Conservation (phyloP, 2,113 vertebrate species). For the Halichoerus grypus region DNA sequence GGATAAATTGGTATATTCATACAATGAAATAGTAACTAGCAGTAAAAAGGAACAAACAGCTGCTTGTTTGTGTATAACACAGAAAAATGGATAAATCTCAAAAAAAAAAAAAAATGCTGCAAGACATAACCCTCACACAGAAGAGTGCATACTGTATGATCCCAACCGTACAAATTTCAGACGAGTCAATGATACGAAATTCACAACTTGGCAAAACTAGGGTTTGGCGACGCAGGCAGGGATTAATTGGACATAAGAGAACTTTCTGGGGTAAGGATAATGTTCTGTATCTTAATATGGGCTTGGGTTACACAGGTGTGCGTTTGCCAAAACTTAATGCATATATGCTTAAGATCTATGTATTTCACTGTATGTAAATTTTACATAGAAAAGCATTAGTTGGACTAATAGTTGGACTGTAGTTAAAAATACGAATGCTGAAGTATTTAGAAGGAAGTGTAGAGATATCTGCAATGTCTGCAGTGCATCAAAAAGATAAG, state of each 20-base stretch:
- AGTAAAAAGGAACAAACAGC: background rate
- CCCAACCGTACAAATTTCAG: background rate
- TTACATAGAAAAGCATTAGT: background rate
- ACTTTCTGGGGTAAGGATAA: background rate
- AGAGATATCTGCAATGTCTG: background rate
- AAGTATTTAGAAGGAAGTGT: conserved; percentile 10
- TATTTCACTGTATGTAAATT: background rate
- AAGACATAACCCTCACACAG: background rate
- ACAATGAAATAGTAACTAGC: background rate
- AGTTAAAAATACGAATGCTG: background rate
- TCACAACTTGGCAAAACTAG: background rate
- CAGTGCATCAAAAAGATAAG: background rate
- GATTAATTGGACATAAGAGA: background rate
- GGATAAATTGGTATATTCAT: background rate
- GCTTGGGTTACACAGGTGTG: background rate
- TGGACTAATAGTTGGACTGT: background rate
- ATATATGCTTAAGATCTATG: background rate
- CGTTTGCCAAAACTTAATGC: background rate
- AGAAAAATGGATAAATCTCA: background rate
- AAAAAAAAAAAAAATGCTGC: background rate
- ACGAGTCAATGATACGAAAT: background rate
- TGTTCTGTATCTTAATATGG: background rate
- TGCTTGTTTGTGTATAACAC: background rate
- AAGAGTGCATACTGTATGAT: background rate
- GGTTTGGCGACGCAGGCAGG: background rate